Base-by-base conservation (phyloP, 1,140 invertebrate genomes). In the Gryllus bimaculatus region DNA sequence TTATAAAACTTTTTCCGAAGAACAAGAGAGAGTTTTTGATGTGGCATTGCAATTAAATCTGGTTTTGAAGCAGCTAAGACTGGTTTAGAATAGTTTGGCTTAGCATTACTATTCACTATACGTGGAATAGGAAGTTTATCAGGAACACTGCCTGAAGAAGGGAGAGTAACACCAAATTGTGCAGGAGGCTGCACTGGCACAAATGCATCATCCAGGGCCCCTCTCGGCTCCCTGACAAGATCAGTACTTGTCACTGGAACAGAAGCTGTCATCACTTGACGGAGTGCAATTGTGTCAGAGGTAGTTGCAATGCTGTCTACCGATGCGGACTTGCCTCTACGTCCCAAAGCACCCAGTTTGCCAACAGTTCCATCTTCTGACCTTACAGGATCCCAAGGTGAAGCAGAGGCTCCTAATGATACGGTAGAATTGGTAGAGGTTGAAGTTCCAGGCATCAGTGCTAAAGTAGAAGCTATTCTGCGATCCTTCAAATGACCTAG, bases 1-100 rank as follows among this genome's bases (percentile, higher is more conserved):
- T 88, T 88, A 84, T 88, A 88, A 83, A 88, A 88, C 79, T 80
- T 79, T 78, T 83, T 83, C 47, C 80, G 81, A 66, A 66, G 10
- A 10, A 66, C 54, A 66, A 66, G 54, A 18, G 54, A 66, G 18
- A 66, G 54, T 66, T 66, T 66, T 66, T 66, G 54, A 66, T 66
- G 10, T 13, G 54, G 54, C 54, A 66, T 66, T 10, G 18, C 18
- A 18, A 66, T 66, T 39, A 39, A 39, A 66, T 66, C 54, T 66
- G 54, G 54, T 66, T 66, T 66, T 13, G 10, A 18, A 13, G 54
- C 54, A 66, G 54, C 10, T 13, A 66, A 10, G 18, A 66, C 10
- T 66, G 54, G 54, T 18, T 66, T 66, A 13, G 54, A 66, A 39
- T 39, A 5, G 7, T 66, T 66, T 13, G 54, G 10, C 18, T 18